Conservation (phyloP, 1,140 invertebrate genomes). For the Drosophila pectinifera region DNA sequence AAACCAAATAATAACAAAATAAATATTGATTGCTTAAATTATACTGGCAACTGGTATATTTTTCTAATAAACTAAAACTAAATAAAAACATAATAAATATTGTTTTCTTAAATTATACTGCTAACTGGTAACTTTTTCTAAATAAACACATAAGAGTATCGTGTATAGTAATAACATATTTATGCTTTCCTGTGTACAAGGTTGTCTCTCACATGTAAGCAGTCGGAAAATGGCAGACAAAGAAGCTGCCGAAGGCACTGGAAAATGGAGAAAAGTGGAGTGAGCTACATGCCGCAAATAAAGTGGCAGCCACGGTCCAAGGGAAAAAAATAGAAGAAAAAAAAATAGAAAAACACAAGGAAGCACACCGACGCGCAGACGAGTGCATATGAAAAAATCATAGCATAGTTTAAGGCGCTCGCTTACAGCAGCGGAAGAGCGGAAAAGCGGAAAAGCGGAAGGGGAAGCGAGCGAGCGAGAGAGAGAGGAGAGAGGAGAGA, state of each 20-base stretch:
- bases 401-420: slow-evolving; percentile 69
- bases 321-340: slow-evolving; percentile 30
- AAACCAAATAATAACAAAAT: too few relatives aligned
- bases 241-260: slow-evolving; percentile 55
- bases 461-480: slow-evolving; percentile 4
- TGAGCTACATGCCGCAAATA: slow-evolving; percentile 58
- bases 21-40: too few relatives aligned
- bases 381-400: slow-evolving; percentile 64
- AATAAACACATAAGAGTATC: too few relatives aligned
- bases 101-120: too few relatives aligned
- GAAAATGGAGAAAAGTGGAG: slow-evolving; percentile 8
- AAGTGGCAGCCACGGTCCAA: slow-evolving; percentile 53
- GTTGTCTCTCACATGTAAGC: slow-evolving; percentile 42
- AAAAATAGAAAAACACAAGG: slow-evolving; percentile 29
- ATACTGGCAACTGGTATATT: too few relatives aligned
- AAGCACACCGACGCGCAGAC: slow-evolving; percentile 10
- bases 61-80: too few relatives aligned
- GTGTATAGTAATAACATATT: not conserved
- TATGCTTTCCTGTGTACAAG: slow-evolving; percentile 6
- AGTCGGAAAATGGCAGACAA: slow-evolving; percentile 62
- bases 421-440: slow-evolving; percentile 30
- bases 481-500: slow-evolving; percentile 2
- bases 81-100: too few relatives aligned
- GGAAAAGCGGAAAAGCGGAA: slow-evolving; percentile 6
- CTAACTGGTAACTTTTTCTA: too few relatives aligned